Evolutionary conservation across 2,113 vertebrate genomes (phyloP), one percentile per base, ranked within the genome.

Genomic region (Cygnus atratus): DNA sequence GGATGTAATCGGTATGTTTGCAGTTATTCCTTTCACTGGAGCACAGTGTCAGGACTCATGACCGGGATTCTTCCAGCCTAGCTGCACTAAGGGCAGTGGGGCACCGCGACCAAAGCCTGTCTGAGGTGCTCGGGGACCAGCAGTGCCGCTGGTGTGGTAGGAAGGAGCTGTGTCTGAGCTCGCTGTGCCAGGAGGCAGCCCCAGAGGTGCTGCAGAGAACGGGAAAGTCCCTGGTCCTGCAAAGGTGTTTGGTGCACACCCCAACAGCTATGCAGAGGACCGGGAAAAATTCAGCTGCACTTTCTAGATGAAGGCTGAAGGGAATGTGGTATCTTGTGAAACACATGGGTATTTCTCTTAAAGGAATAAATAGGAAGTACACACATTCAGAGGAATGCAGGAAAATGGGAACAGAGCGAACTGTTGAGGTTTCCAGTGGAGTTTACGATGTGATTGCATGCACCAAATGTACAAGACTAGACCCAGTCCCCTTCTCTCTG

Each of bases 101-200:
- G 28, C 35, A 25, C 2, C 0, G 2, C 50, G 35, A 54, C 3
- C 15, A 62, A 54, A 74, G 13, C 13, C 68, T 11, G 16, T 37
- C 73, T 5, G 1, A 87, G 50, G 61, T 3, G 2, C 33, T 20
- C 29, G 0, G 0, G 55, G 58, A 72, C 6, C 13, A 15, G 26
- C 0, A 0, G 35, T 14, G 44, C 11, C 10, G 33, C 20, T 44
- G 21, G 2, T 37, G 28, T 1, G 5, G 20, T 3, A 13, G 28
- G 55, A 37, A 92, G 73, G 35, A 65, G 35, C 17, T 20, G 6
- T 1, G 1, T 25, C 17, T 3, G 35, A 2, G 0, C 35, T 52
- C 13, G 2, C 41, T 35, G 26, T 11, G 33, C 37, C 20, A 4
- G 58, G 58, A 48, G 57, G 84, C 11, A 10, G 58, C 44, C 50